Percentiles rank a stretch among this genome's conserved stretches.
phyloP scores from a whole-genome alignment of 1,140 invertebrate species.

The Dendroctonus valens region DNA sequence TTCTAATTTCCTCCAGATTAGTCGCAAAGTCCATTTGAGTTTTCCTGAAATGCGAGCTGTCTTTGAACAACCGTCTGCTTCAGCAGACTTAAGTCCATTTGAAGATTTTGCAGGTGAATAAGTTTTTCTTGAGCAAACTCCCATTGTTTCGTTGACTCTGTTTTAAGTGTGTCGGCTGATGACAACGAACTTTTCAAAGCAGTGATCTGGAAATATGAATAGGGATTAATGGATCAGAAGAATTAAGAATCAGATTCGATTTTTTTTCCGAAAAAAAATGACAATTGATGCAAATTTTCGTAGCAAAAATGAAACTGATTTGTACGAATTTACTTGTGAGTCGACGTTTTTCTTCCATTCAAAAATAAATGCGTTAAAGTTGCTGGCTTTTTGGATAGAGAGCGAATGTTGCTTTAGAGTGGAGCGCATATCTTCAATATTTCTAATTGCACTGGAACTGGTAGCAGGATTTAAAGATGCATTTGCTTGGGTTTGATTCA shows the following conservation, averaged over 20 bases:
- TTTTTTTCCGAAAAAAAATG: not conserved
- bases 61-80: slow-evolving; percentile 57
- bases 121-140: slow-evolving; percentile 20
- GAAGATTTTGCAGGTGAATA: slow-evolving; percentile 47
- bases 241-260: not conserved
- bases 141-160: slow-evolving; percentile 12
- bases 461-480: not conserved
- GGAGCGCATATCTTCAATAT: slow-evolving; percentile 6
- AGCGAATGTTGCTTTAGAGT: slow-evolving; percentile 13
- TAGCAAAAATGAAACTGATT: not conserved
- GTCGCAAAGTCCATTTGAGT: slow-evolving; percentile 59
- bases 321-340: slow-evolving; percentile 5
- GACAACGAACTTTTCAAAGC: not conserved
- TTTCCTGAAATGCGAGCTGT: slow-evolving; percentile 56
- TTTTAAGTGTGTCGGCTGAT: slow-evolving; percentile 3
- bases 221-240: not conserved
- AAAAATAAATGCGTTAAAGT: slow-evolving; percentile 5
- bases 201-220: slow-evolving; percentile 9
- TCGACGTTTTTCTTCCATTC: slow-evolving; percentile 27
- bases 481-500: not conserved
- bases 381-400: slow-evolving; percentile 16
- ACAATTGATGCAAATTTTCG: not conserved
- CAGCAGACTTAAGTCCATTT: slow-evolving; percentile 59
- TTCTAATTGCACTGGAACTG: not conserved
- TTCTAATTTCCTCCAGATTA: slow-evolving; percentile 65